A percentile compares a stretch with the other conserved stretches of the same genome.
These are phyloP conservation scores for Drosophila quinaria DNA, from an alignment of 2,888 invertebrate genomes.

Conservation along the genomic window DNA sequence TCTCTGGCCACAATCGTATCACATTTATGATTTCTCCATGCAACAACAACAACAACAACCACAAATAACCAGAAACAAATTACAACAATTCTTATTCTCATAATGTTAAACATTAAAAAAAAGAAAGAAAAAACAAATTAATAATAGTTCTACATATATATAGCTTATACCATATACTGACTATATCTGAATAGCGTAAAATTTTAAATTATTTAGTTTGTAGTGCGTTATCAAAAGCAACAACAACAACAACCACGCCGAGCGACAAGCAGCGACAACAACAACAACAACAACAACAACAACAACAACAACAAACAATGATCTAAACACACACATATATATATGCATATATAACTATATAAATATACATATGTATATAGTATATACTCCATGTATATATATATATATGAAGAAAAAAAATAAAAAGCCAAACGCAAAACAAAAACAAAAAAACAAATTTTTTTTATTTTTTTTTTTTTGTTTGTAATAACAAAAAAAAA, in stretches of 20 bases:
- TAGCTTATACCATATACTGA: constrained; percentile 46
- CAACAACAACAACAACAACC: constrained; percentile 6
- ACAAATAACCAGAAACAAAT: constrained; percentile 5
- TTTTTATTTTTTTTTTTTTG: constrained; percentile 76
- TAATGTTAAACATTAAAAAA: constrained; percentile 29
- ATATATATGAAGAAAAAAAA: constrained; percentile 40
- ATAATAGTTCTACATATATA: constrained; percentile 44
- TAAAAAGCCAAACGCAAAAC: constrained; percentile 68
- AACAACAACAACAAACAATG: constrained; percentile 11
- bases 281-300: constrained; percentile 11
- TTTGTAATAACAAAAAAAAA: constrained; percentile 52
- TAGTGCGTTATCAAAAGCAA: constrained; percentile 70
- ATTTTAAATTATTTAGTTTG: constrained; percentile 74
- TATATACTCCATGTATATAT: constrained; percentile 49
- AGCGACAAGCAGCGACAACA: constrained; percentile 27
- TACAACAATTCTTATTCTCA: constrained; percentile 28
- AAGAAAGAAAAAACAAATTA: constrained; percentile 28
- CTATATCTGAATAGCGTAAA: constrained; percentile 70
- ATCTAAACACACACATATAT: constrained; percentile 27
- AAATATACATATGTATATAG: constrained; percentile 21
- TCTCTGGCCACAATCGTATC: constrained; percentile 49
- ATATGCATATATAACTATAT: constrained; percentile 30
- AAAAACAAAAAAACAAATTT: constrained; percentile 56
- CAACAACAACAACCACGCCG: constrained; percentile 41
- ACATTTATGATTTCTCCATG: constrained; percentile 44